Conservation (phyloP, 2,888 invertebrate genomes). For the Plemyria rubiginata region DNA sequence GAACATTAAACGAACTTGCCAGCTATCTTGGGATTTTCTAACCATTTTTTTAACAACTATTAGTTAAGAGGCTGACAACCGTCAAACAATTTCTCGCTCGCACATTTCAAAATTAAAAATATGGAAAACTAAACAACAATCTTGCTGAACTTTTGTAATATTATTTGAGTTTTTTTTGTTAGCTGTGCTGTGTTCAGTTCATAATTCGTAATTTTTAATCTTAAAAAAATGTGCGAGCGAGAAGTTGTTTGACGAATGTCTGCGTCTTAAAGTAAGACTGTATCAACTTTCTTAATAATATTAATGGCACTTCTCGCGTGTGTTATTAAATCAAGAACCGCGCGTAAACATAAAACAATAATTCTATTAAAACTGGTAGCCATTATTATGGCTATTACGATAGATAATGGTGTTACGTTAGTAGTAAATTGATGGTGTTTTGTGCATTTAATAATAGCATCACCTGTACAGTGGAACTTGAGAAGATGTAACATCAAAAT, state of each 20-base stretch:
- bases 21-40: not conserved
- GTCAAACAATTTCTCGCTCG: too few species aligned
- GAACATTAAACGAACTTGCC: not conserved
- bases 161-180: too few species aligned
- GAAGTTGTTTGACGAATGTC: too few species aligned
- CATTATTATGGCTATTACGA: constrained; percentile 57
- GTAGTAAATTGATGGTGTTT: constrained; percentile 33
- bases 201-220: too few species aligned
- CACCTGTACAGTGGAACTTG: not conserved
- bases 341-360: constrained; percentile 49
- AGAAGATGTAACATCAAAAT: too few species aligned
- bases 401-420: constrained; percentile 50
- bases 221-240: too few species aligned
- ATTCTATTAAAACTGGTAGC: constrained; percentile 62
- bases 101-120: too few species aligned
- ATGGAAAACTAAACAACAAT: too few species aligned
- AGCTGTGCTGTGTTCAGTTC: too few species aligned
- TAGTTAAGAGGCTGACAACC: not conserved
- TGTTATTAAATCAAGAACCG: constrained; percentile 57
- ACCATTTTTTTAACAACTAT: not conserved
- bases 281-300: constrained; percentile 49
- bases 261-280: constrained; percentile 19
- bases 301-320: constrained; percentile 44
- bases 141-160: too few species aligned
- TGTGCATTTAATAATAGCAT: constrained; percentile 16